Evolutionary conservation across 2,113 vertebrate genomes (phyloP).

Genomic region (Callorhinus ursinus): DNA sequence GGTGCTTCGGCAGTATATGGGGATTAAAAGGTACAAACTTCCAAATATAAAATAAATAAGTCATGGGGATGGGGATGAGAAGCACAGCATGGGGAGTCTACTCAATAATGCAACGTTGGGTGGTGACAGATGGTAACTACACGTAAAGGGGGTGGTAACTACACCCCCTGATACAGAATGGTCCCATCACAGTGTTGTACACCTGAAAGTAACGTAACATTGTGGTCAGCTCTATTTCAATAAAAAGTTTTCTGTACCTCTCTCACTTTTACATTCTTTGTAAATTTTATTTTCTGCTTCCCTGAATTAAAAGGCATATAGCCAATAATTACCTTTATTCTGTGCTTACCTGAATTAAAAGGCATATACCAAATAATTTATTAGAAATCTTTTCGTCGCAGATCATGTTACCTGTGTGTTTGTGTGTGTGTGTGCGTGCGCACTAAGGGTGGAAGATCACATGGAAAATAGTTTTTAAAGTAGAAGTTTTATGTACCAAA

Average conservation of each 20-base stretch:
- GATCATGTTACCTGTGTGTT: neutral
- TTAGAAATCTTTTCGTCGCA: constrained; percentile 17
- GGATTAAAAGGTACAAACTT: neutral
- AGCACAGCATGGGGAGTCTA: neutral
- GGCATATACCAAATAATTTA: neutral
- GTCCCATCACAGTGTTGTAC: neutral
- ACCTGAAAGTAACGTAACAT: neutral
- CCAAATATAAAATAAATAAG: neutral
- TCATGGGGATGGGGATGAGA: neutral
- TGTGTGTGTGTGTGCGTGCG: neutral
- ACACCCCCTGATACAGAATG: too few species aligned
- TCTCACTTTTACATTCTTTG: neutral
- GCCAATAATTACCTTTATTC: neutral
- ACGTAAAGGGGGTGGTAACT: neutral
- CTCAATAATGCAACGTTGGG: neutral
- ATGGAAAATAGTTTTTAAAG: neutral
- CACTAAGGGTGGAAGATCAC: neutral
- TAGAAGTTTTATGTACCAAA: constrained; percentile 7
- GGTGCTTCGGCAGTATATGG: neutral
- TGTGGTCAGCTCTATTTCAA: neutral
- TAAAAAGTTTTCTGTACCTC: neutral
- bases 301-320: neutral
- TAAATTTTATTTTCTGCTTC: neutral
- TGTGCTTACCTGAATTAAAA: constrained; percentile 31
- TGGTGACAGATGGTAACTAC: neutral